Evolutionary conservation across 1,140 invertebrate species (phyloP), one percentile per base, ranked within the genome.

Genomic region (Pectinophora gossypiella): DNA sequence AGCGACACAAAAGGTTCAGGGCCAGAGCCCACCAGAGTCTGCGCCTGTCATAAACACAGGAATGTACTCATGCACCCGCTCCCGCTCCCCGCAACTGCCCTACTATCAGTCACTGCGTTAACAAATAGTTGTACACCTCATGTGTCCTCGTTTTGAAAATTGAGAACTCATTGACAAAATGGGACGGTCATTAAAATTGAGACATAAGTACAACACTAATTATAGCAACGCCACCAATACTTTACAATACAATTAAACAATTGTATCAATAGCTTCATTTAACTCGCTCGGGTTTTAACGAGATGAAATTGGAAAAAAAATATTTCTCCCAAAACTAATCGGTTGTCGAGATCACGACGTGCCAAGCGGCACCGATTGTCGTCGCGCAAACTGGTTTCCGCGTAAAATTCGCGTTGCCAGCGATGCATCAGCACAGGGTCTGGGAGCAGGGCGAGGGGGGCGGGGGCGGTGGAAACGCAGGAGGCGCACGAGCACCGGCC

Each of bases 391-490:
- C 82, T 72, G 79, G 82, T 85, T 85, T 80, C 72, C 72, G 68
- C 70, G 68, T 76, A 76, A 85, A 82, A 80, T 83, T 83, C 68
- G 73, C 78, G 71, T 82, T 80, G 72, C 77, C 74, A 74, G 74
- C 72, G 64, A 70, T 83, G 79, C 77, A 83, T 76, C 74, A 76
- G 67, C 66, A 56, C 72, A 73, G 71, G 69, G 64, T 73, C 65
- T 72, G 66, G 68, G 61, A 64, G 56, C 53, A 54, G 51, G 64
- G 59, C 60, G 59, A 35, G 59, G 56, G 56, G 62, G 56, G 56
- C 59, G 49, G 79, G 63, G 66, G 58, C 59, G 70, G 74, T 76
- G 61, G 65, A 78, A 78, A 71, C 73, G 72, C 76, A 81, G 76
- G 72, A 81, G 76, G 77, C 76, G 78, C 73, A 66, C 61, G 69